Conservation (phyloP, 2,797 vertebrate genomes). For the Oreochromis grahami region DNA sequence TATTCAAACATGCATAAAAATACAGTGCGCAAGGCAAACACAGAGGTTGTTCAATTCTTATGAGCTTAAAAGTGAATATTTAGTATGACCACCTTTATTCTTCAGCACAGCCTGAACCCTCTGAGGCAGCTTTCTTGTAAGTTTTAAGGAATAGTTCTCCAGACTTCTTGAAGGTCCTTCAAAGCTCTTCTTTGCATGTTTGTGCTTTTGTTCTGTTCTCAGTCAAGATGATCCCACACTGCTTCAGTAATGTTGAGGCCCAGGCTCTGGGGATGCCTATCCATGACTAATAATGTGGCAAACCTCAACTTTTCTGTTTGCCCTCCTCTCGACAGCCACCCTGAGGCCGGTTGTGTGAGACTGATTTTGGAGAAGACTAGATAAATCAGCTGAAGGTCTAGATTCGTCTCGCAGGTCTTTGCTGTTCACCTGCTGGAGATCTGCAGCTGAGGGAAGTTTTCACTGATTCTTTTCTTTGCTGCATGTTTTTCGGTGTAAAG, state of each 20-base stretch:
- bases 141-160: background rate
- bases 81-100: background rate
- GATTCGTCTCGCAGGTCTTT: background rate
- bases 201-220: background rate
- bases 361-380: background rate
- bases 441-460: background rate
- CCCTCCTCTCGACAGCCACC: background rate
- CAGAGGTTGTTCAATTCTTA: background rate
- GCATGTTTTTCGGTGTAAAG: background rate
- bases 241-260: background rate
- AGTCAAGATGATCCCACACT: background rate
- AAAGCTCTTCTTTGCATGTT: background rate
- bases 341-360: background rate
- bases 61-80: background rate
- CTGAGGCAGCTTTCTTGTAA: fast-evolving
- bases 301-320: background rate
- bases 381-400: background rate
- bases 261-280: fast-evolving
- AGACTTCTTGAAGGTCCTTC: background rate
- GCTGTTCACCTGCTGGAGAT: background rate
- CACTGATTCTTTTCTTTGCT: background rate
- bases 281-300: background rate
- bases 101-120: background rate
- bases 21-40: background rate
- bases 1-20: background rate